Evolutionary conservation across 2,888 invertebrate species (phyloP), one percentile per base, ranked within the genome.

Genomic region (Pandemis cinnamomeana): DNA sequence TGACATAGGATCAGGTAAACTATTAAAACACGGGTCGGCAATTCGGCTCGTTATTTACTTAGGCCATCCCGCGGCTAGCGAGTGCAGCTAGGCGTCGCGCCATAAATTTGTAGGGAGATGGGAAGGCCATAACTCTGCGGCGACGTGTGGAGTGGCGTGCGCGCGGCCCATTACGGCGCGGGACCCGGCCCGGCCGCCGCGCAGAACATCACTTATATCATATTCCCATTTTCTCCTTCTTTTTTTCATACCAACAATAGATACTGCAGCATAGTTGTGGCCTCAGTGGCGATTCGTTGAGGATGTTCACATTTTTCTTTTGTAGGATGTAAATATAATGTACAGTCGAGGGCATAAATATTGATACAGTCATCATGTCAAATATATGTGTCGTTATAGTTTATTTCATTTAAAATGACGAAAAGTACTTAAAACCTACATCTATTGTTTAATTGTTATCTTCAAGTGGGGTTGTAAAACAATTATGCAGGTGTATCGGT

Each of bases 171-270:
- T 72, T 72, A 69, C 20, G n/a, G 41, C 41, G 41, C 41, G 58
- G 5, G 61, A 20, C 5, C 20, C 44, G 44, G 2, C 44, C 63
- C 8, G 42, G 62, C 61, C 42, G 48, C 55, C 63, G 61, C 46
- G n/a, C 68, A 72, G 58, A 58, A 64, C 63, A 72, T 69, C 63
- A 72, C 58, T 72, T 72, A 72, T 69, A 72, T 69, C 20, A 13
- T 63, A 55, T 63, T 46, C 63, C 68, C 55, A 72, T 63, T 55
- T 68, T 46, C 67, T 63, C 44, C 15, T 13, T 5, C 15, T 13
- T 5, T 5, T 64, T 13, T 48, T 48, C n/a, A 20, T 53, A 53
- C 5, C 46, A 20, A 20, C 27, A 48, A 36, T 36, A 36, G 27
- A 36, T 36, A 36, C 27, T 36, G 1, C 2, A n/a, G 44, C 44